These are phyloP conservation scores for Drosophila sturtevanti DNA, from an alignment of 1,140 invertebrate species.

Conservation along the genomic window DNA sequence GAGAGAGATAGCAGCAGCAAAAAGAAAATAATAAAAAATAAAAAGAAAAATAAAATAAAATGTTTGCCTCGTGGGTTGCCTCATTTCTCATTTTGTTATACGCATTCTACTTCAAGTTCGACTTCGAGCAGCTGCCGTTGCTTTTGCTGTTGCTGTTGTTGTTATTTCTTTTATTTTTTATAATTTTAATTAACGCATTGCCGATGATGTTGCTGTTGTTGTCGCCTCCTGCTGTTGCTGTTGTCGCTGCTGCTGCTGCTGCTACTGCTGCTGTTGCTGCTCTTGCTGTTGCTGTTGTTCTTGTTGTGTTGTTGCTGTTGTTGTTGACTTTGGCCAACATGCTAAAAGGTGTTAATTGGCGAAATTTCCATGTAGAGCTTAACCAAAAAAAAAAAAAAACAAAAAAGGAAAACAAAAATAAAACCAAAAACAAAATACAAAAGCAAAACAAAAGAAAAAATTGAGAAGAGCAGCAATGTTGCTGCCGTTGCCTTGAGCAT, in stretches of 20 bases:
- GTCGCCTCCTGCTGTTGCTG: conserved; percentile 39
- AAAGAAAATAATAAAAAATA: conserved; percentile 13
- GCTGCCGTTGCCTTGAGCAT: conserved; percentile 63
- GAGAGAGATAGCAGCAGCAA: conserved; percentile 18
- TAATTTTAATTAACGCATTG: conserved; percentile 77
- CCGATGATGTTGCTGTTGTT: conserved; percentile 54
- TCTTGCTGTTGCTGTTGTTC: conserved; percentile 25
- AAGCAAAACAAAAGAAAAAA: conserved; percentile 27
- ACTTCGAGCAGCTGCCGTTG: conserved; percentile 25
- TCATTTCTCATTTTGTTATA: conserved; percentile 56
- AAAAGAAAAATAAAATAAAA: neutral
- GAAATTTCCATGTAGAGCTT: conserved; percentile 82
- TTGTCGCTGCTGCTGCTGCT: too few species aligned
- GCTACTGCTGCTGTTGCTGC: conserved; percentile 5
- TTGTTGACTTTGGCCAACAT: conserved; percentile 77
- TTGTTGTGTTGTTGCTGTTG: conserved; percentile 49
- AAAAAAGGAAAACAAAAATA: conserved; percentile 30
- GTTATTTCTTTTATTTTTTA: conserved; percentile 36
- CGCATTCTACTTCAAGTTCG: conserved; percentile 28
- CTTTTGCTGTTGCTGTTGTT: conserved; percentile 20
- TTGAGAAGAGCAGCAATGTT: conserved; percentile 21
- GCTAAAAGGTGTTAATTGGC: conserved; percentile 83
- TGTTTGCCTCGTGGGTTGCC: conserved; percentile 41
- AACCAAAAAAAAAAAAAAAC: conserved; percentile 57
- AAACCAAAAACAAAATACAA: conserved; percentile 66